phyloP scores from a whole-genome alignment of 2,797 vertebrate species.

The Morus bassanus region DNA sequence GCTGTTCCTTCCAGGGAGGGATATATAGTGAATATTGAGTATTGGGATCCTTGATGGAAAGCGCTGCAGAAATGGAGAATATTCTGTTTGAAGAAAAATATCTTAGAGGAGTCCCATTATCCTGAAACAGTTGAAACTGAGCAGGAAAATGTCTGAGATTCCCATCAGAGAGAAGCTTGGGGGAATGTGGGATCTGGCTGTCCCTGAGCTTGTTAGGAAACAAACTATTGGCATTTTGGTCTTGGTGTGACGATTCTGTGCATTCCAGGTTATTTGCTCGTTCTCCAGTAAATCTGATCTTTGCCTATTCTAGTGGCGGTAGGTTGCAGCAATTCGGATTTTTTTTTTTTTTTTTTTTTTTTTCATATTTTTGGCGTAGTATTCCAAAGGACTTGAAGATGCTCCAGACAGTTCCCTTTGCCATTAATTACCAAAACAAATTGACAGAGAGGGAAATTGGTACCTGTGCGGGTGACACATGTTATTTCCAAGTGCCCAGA shows the following conservation, averaged over 20 bases:
- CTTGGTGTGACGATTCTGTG: constrained; percentile 85
- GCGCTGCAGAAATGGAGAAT: not conserved
- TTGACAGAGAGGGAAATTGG: not conserved
- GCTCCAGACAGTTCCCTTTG: not conserved
- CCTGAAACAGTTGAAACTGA: not conserved
- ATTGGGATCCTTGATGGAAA: not conserved
- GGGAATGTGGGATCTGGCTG: not conserved
- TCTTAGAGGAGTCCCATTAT: not conserved
- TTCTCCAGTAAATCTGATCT: constrained; percentile 4
- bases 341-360: not conserved
- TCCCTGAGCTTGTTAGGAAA: constrained; percentile 47
- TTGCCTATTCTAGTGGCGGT: not conserved
- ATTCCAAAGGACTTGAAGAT: not conserved
- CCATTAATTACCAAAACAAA: not conserved
- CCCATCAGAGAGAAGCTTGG: not conserved
- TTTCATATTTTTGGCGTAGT: not conserved
- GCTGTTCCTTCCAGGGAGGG: not conserved
- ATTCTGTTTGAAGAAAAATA: not conserved
- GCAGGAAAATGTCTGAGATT: not conserved
- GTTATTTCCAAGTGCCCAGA: not conserved
- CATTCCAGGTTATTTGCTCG: constrained; percentile 80
- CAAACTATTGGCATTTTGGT: constrained; percentile 68
- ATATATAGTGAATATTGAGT: not conserved
- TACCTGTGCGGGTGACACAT: not conserved
- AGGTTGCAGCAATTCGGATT: not conserved